Conservation (phyloP, 2,113 vertebrate species). For the Actenoides hombroni region DNA sequence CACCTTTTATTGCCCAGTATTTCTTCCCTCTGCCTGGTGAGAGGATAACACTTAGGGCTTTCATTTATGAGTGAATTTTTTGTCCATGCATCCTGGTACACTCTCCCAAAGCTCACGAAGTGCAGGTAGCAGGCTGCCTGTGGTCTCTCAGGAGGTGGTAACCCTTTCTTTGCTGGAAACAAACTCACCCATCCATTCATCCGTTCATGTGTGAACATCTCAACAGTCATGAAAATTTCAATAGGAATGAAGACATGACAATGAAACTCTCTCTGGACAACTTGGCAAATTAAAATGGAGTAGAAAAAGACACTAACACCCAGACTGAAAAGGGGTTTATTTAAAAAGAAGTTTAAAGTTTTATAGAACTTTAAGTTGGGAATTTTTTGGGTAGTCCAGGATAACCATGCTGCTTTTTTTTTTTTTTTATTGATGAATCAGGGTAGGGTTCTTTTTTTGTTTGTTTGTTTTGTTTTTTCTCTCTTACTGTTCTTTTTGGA, state of each 20-base stretch:
- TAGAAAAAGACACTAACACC: background rate
- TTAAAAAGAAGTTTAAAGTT: background rate
- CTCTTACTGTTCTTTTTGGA: background rate
- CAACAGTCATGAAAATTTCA: background rate
- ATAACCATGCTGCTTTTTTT: background rate
- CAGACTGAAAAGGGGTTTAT: background rate
- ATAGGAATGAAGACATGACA: background rate
- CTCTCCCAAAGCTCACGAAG: background rate
- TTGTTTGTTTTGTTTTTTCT: background rate
- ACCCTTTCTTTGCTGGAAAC: background rate
- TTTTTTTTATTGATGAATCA: background rate
- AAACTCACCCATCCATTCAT: background rate
- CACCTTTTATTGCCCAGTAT: background rate
- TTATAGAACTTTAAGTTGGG: background rate
- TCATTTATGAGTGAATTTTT: background rate
- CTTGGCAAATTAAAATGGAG: background rate
- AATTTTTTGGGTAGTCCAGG: background rate
- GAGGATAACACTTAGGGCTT: background rate
- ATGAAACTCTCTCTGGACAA: background rate
- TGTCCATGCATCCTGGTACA: fast-evolving
- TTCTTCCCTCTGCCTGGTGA: background rate
- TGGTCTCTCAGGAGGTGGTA: background rate
- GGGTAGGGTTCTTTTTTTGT: background rate
- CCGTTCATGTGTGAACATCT: background rate
- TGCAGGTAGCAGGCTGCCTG: background rate